Evolutionary conservation across 2,113 vertebrate species (phyloP), one percentile per base, ranked within the genome.

Genomic region (Jacana jacana): DNA sequence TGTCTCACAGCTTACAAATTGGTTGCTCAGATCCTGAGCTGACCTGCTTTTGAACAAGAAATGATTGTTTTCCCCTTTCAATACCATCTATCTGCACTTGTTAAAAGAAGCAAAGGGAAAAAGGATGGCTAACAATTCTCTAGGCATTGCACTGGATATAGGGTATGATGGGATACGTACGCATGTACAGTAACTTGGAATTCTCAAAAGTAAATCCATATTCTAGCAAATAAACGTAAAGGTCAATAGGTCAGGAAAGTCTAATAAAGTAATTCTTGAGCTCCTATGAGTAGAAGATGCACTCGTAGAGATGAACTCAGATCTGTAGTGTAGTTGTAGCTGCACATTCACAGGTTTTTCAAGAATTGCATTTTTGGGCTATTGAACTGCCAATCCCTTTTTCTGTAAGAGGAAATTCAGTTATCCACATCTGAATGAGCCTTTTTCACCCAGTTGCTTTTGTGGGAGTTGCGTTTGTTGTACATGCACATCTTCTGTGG

Each of bases 341-440:
- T 86, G 68, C 93, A 77, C 48, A 78, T 46, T 80, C 86, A 69
- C 54, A 18, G 71, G 28, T 73, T 75, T 87, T 93, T 88, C 81
- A 91, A 42, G 71, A 84, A 73, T 42, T 61, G 76, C n/a, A 35
- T 61, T 80, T 93, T 97, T 88, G 58, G 35, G 49, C 85, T 88
- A 85, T 87, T 86, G 66, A 91, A 93, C 87, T 94, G 77, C 63
- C 91, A 83, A 42, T 90, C 89, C 88, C 57, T 78, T 81, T 58
- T 91, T 72, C 85, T 86, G 31, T 70, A 54, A 46, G 52, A 84
- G 57, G 40, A 68, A 95, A 86, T 93, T 75, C 85, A 88, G 65
- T 81, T 84, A 66, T 49, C 64, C 60, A 39, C 13, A 0, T 90
- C 80, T 80, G 81, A 70, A 40, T 48, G 48, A 91, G 77, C 31